phyloP scores from a whole-genome alignment of 2,888 invertebrate species.

The Stenoptilia bipunctidactyla region DNA sequence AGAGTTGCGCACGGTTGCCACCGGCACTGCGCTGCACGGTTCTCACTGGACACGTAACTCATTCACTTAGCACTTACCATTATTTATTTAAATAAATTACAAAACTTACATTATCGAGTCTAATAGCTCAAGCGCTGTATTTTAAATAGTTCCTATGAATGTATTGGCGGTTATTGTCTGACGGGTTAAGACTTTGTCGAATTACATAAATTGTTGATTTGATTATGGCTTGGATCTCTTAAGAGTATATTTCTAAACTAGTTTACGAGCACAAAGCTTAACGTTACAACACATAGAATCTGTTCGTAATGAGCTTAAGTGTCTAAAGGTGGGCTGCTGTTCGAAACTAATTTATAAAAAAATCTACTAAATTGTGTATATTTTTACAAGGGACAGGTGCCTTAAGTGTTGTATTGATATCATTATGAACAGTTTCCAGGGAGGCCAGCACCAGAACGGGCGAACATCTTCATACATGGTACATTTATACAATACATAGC shows the following conservation, averaged over 20 bases:
- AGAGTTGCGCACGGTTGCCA: too few species aligned
- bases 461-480: constrained; percentile 26
- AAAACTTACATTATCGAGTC: neutral
- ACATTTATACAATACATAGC: constrained; percentile 22
- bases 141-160: too few species aligned
- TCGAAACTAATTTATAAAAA: too few species aligned
- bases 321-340: neutral
- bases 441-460: constrained; percentile 41
- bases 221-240: neutral
- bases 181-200: too few species aligned
- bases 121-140: too few species aligned
- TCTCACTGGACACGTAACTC: too few species aligned
- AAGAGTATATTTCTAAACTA: constrained; percentile 7
- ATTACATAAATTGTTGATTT: too few species aligned
- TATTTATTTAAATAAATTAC: constrained; percentile 6
- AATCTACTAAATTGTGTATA: too few species aligned
- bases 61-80: neutral
- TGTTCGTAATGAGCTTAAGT: constrained; percentile 23
- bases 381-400: too few species aligned
- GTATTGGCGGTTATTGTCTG: too few species aligned
- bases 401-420: neutral
- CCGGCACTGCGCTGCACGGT: too few species aligned
- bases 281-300: constrained; percentile 21
- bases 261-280: constrained; percentile 15
- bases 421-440: constrained; percentile 31